Evolutionary conservation across 2,113 vertebrate species (phyloP), one percentile per base, ranked within the genome.

Genomic region (Riparia riparia): DNA sequence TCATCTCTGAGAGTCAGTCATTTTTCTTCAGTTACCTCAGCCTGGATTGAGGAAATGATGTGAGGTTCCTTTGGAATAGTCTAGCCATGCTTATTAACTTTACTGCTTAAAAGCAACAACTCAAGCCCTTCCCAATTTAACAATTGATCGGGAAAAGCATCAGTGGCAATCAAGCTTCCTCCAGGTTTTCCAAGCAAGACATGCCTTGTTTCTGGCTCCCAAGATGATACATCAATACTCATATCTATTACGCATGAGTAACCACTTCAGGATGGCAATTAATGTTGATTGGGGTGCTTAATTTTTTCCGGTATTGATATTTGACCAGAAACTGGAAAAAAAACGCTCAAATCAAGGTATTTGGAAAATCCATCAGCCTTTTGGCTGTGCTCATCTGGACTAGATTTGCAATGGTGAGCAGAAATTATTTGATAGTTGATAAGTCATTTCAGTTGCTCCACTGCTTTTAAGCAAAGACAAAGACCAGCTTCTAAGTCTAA

Each of bases 361-460:
- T 70, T 93, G 71, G 71, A 64, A 78, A 91, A 96, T 88, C 82
- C 51, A 94, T 96, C 95, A 96, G 47, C 42, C 79, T 68, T 92
- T 69, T 69, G 77, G 16, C 66, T 80, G 45, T 37, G 71, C 37
- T 97, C 90, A 95, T 93, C 91, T 96, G 90, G 95, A 73, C 79
- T 86, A 73, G 51, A 96, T 96, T 96, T 96, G 95, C 57, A 96
- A 65, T 0, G 3, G 47, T 37, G 41, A 93, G 44, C 56, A 83
- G 34, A 88, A 95, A 95, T 66, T 58, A 60, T 42, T 79, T 91
- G 79, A 80, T n/a, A 70, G 82, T 8, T 80, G 90, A 80, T 77
- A 66, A 20, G 76, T 81, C 56, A 64, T 63, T 93, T 86, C 64
- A 64, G 68, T 92, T 73, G 64, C 34, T 86, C 66, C 47, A 51